Base-by-base conservation (phyloP, 2,113 vertebrate genomes). In the Pipra filicauda region DNA sequence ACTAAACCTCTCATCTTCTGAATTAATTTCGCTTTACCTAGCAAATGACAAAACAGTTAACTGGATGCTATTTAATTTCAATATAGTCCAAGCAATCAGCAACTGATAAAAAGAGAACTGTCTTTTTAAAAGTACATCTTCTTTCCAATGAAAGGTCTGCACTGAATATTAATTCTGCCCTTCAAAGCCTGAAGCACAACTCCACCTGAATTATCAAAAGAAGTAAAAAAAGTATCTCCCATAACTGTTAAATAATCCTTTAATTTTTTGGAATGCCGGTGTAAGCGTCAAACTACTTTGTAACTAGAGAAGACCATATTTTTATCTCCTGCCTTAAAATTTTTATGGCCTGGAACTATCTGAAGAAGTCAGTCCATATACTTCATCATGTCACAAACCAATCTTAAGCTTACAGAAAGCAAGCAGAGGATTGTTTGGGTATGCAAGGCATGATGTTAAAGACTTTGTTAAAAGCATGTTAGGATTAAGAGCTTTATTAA, bases 401-500 rank as follows among this genome's bases (percentile, higher is more conserved):
- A 46, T 16, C 48, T 54, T 33, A 85, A 92, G 5, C 23, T 31
- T 83, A 80, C 26, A 30, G 79, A 95, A 76, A 88, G 33, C 83
- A 93, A 94, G 85, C 72, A 91, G 83, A 84, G 79, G 94, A 90
- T 43, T 94, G 67, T 72, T 92, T 84, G 69, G 51, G 59, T 86
- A 93, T 88, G 83, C 51, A 72, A 91, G 88, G 84, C 66, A 93
- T 67, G 79, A 80, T 57, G 70, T 52, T 76, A 82, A 72, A 85
- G 85, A 62, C 62, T 69, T 81, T 49, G 54, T 64, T 79, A 76
- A 77, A 20, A 76, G 75, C 54, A 76, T 30, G 41, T 73, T 54
- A 58, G 82, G 67, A 93, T 96, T 96, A 94, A 94, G 70, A 78
- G 90, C 49, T 95, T 88, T 95, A 76, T 81, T 35, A 46, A 11